A percentile compares a stretch with the other conserved stretches of the same genome.
Conservation (phyloP, 2,888 invertebrate species). For the Sphaerophoria taeniata region DNA sequence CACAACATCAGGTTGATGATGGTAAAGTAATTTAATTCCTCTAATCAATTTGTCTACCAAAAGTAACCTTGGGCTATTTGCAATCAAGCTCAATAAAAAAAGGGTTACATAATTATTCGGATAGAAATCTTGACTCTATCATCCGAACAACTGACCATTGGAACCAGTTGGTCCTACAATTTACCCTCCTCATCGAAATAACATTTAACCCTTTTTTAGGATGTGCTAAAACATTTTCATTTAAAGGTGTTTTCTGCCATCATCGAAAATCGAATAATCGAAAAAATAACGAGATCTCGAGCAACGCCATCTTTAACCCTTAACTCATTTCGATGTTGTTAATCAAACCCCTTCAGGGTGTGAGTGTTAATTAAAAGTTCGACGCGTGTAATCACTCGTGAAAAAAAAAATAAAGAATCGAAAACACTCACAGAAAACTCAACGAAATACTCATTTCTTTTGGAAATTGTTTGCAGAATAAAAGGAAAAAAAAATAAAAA, state of each 20-base stretch:
- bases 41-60: conserved; percentile 66
- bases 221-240: conserved; percentile 30
- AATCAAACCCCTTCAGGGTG: neutral
- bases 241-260: conserved; percentile 41
- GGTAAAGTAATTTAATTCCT: conserved; percentile 42
- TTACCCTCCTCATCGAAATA: neutral
- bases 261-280: conserved; percentile 46
- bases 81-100: conserved; percentile 36
- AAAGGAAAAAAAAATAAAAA: neutral
- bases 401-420: conserved; percentile 14
- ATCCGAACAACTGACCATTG: conserved; percentile 54
- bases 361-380: conserved; percentile 68
- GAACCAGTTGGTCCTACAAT: conserved; percentile 40
- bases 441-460: conserved; percentile 15
- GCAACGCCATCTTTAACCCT: conserved; percentile 12
- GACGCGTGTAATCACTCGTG: conserved; percentile 47
- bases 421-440: conserved; percentile 4
- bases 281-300: conserved; percentile 30
- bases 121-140: conserved; percentile 4
- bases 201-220: conserved; percentile 10
- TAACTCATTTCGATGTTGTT: conserved; percentile 15
- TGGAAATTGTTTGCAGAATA: conserved; percentile 25
- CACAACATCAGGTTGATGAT: neutral
- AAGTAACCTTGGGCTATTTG: conserved; percentile 52
- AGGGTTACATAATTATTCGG: neutral